Evolutionary conservation across 2,888 invertebrate species (phyloP).

Genomic region (Blomia tropicalis): DNA sequence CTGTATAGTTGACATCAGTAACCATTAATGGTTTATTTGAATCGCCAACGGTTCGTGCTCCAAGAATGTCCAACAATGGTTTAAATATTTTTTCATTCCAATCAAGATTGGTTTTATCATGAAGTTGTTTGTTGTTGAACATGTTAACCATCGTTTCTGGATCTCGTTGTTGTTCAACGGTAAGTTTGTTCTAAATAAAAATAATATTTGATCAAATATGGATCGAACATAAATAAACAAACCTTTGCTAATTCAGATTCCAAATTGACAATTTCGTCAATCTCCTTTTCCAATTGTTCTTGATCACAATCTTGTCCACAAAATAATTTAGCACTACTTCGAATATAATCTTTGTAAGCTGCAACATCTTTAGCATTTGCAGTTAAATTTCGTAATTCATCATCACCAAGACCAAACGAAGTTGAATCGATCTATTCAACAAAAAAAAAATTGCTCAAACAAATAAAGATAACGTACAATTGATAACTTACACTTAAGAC

Average conservation of each 20-base stretch:
- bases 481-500: not conserved
- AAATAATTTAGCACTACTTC: not conserved
- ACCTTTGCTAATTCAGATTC: not conserved
- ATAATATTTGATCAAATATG: not conserved
- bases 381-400: not conserved
- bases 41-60: not conserved
- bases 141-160: not conserved
- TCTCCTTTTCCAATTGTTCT: not conserved
- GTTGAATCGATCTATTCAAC: not conserved
- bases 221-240: not conserved
- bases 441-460: not conserved
- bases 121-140: not conserved
- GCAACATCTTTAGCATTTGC: not conserved
- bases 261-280: not conserved
- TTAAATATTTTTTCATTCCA: not conserved
- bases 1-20: not conserved
- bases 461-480: not conserved
- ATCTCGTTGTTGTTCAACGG: conserved; percentile 1
- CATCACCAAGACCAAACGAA: not conserved
- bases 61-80: not conserved
- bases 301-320: not conserved
- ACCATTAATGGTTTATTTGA: not conserved
- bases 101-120: not conserved
- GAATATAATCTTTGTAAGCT: conserved; percentile 7
- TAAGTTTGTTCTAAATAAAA: not conserved